These are phyloP conservation scores for Apamea monoglypha DNA, from an alignment of 2,888 invertebrate species.

Conservation along the genomic window DNA sequence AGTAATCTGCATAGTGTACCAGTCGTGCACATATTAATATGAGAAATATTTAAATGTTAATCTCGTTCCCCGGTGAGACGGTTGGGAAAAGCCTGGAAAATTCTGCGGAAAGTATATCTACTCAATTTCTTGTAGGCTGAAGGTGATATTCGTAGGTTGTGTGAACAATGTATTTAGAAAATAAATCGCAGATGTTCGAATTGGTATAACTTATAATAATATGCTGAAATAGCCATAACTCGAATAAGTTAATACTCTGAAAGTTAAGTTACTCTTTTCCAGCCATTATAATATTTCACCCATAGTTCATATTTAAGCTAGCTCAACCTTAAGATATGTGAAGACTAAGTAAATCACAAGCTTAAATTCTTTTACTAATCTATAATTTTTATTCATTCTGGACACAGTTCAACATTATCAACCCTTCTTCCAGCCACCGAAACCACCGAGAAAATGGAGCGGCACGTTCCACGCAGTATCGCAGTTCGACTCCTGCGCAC, in stretches of 20 bases:
- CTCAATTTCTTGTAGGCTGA: not conserved
- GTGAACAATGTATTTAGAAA: not conserved
- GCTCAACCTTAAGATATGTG: too few relatives aligned
- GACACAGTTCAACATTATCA: not conserved
- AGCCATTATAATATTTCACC: not conserved
- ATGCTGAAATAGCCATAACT: not conserved
- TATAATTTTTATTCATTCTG: not conserved
- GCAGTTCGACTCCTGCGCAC: constrained; percentile 78
- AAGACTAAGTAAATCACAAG: not conserved
- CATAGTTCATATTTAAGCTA: not conserved
- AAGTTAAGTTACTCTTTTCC: not conserved
- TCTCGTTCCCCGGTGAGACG: constrained; percentile 4
- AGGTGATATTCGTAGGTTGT: not conserved
- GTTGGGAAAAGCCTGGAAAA: not conserved
- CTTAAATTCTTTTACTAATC: not conserved
- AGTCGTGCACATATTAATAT: constrained; percentile 13
- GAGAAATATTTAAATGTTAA: constrained; percentile 36
- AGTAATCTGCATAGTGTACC: constrained; percentile 42
- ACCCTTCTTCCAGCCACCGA: constrained; percentile 77
- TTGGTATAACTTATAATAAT: not conserved
- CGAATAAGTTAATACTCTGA: not conserved
- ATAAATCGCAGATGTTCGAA: not conserved
- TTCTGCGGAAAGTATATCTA: not conserved
- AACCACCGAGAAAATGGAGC: constrained; percentile 76
- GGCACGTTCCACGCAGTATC: constrained; percentile 78